Conservation (phyloP, 2,113 vertebrate species). For the Danionella cerebrum region DNA sequence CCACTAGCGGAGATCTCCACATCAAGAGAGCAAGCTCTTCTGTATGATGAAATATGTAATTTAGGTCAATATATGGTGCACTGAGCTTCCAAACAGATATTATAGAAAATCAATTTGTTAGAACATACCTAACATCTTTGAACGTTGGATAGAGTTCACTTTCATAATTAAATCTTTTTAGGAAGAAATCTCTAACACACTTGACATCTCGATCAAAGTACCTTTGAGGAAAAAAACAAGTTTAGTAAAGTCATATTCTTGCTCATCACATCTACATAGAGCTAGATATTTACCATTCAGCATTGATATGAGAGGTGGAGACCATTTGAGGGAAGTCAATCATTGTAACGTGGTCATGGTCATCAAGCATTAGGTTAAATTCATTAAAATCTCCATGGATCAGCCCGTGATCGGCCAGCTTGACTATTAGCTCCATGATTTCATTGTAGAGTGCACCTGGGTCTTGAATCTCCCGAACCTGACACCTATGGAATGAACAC, state of each 20-base stretch:
- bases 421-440: slow-evolving; percentile 93
- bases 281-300: slow-evolving; percentile 77
- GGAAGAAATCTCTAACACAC: slow-evolving; percentile 88
- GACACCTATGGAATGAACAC: slow-evolving; percentile 65
- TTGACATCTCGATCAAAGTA: slow-evolving; percentile 97
- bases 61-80: background rate
- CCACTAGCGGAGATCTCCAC: slow-evolving; percentile 86
- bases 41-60: slow-evolving; percentile 35
- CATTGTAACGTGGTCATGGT: slow-evolving; percentile 83
- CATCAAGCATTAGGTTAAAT: slow-evolving; percentile 91
- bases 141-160: slow-evolving; percentile 90
- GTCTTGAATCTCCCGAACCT: slow-evolving; percentile 80
- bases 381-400: slow-evolving; percentile 98
- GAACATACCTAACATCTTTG: slow-evolving; percentile 76
- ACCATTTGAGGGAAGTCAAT: slow-evolving; percentile 99
- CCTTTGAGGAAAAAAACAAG: slow-evolving; percentile 54
- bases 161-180: slow-evolving; percentile 81
- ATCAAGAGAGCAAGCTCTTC: slow-evolving; percentile 77
- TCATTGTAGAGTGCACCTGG: slow-evolving; percentile 81
- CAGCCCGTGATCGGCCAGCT: slow-evolving; percentile 86
- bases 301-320: slow-evolving; percentile 88
- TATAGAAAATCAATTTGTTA: background rate
- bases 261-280: background rate
- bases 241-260: background rate
- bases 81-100: too few species aligned